Evolutionary conservation across 2,888 invertebrate species (phyloP).

Genomic region (Mimas tiliae): DNA sequence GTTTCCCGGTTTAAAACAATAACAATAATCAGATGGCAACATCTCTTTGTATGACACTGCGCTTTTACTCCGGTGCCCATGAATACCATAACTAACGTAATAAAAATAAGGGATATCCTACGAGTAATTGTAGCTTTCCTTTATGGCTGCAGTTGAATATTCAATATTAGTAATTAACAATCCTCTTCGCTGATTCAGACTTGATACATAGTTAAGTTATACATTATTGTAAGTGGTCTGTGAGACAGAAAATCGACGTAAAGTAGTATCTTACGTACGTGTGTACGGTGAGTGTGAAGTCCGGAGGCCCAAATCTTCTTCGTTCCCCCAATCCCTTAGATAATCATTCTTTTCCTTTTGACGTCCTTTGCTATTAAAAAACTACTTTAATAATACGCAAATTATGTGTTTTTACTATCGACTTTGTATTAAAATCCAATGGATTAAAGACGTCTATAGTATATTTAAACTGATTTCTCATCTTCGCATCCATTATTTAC

Average conservation of each 20-base stretch:
- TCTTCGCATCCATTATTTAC: background rate
- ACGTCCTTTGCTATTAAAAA: no score
- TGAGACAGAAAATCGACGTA: no score
- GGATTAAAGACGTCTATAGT: background rate
- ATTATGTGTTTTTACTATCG: background rate
- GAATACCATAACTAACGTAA: slow-evolving; percentile 30
- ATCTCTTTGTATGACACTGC: slow-evolving; percentile 77
- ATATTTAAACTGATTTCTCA: background rate
- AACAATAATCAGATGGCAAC: slow-evolving; percentile 74
- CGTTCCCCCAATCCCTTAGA: no score
- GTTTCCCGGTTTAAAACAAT: slow-evolving; percentile 81
- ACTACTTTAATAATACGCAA: background rate
- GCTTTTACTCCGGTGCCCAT: slow-evolving; percentile 60
- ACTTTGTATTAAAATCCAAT: background rate
- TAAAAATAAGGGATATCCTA: slow-evolving; percentile 28
- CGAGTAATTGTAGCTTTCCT: slow-evolving; percentile 1
- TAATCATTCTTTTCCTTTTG: no score
- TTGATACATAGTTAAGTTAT: no score
- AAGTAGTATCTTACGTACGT: no score
- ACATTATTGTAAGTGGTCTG: no score
- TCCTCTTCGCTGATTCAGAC: background rate
- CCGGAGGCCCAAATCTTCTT: no score
- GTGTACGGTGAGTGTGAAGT: no score
- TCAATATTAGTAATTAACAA: slow-evolving; percentile 9
- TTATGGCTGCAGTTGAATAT: slow-evolving; percentile 14